Base-by-base conservation (phyloP, 2,113 vertebrate species). In the Erythrocebus patas region DNA sequence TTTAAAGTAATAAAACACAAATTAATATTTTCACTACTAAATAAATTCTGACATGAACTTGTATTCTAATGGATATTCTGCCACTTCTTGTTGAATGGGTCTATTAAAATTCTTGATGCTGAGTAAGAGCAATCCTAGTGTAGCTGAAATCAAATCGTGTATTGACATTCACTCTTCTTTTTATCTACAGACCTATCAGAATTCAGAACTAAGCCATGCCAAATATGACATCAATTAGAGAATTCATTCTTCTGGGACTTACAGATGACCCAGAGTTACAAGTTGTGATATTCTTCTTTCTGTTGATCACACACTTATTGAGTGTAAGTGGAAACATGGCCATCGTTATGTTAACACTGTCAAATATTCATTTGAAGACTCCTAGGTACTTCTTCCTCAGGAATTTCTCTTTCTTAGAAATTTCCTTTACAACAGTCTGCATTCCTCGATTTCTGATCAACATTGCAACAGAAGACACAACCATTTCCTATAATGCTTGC, bases 231-330 rank as follows among this genome's bases (percentile, higher is more conserved):
- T 72, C 78, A n/a, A 4, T 96, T 43, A 92, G 6, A 92, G 76
- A 97, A 75, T 97, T 97, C 48, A 85, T 97, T 85, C 91, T 96
- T 52, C 38, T 96, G 55, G 87, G 87, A 57, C 48, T 96, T 81
- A 96, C 72, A 9, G 64, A 85, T 70, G 79, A 92, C 6, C 57
- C 72, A 20, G 40, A 93, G 43, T 52, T 94, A 76, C 35, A 92
- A 50, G 32, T 40, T 68, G 50, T 90, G 38, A 84, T 83, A 85
- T 87, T 95, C 55, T 81, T 8, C 8, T 97, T 92, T 57, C 68
- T 94, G 73, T 55, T 86, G 8, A 66, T 95, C 8, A 73, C 50
- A 6, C 90, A 90, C n/a, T 59, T 93, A 86, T 20, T 90, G 20
- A 97, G 45, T 78, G 59, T 96, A 76, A 94, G 64, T 94, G 73